Percentiles rank a stretch among this genome's conserved stretches.
These are phyloP conservation scores for Timema cristinae DNA, from an alignment of 2,888 invertebrate genomes.

Conservation along the genomic window DNA sequence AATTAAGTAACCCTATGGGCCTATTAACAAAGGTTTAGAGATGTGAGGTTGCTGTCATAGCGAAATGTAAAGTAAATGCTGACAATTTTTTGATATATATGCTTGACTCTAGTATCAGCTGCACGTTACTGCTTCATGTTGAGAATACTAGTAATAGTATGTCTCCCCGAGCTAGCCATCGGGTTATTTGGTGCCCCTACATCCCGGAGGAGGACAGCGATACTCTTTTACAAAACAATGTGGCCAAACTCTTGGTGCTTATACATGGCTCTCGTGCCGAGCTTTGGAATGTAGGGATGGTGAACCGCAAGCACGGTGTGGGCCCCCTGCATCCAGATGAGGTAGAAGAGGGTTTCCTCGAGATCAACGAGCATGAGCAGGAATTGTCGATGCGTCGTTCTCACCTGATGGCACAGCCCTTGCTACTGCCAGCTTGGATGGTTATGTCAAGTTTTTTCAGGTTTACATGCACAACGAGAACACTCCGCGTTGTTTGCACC, in stretches of 20 bases:
- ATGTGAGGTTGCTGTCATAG: too few relatives aligned
- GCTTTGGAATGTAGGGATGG: constrained; percentile 52
- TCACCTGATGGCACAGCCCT: constrained; percentile 94
- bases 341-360: constrained; percentile 50
- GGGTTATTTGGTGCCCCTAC: constrained; percentile 93
- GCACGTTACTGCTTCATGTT: not conserved
- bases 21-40: too few relatives aligned
- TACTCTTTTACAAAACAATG: constrained; percentile 54
- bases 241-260: constrained; percentile 73
- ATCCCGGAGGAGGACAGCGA: constrained; percentile 69
- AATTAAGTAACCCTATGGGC: too few relatives aligned
- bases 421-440: constrained; percentile 84
- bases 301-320: constrained; percentile 46
- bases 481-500: constrained; percentile 79
- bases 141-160: not conserved
- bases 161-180: constrained; percentile 45
- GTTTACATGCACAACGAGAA: constrained; percentile 66
- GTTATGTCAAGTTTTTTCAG: constrained; percentile 90
- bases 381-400: constrained; percentile 82
- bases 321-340: constrained; percentile 45
- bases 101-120: too few relatives aligned
- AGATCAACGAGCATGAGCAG: constrained; percentile 57
- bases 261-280: constrained; percentile 65
- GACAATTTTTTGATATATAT: too few relatives aligned
- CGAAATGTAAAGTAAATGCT: too few relatives aligned